These are phyloP conservation scores for Chrysochloris asiatica DNA, from an alignment of 2,113 vertebrate species.

Conservation along the genomic window DNA sequence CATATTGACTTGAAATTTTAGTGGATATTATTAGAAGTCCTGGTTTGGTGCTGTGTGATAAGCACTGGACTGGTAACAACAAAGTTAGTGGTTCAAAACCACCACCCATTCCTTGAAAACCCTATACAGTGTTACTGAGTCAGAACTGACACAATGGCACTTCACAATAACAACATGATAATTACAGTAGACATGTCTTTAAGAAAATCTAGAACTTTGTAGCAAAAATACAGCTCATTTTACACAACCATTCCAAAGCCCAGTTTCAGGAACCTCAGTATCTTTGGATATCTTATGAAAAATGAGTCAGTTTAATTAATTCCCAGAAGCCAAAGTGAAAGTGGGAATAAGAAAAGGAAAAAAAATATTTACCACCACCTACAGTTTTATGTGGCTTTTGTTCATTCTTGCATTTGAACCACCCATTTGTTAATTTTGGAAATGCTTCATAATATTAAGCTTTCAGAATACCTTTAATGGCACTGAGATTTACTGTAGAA, in stretches of 20 bases:
- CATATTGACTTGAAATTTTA: too few species aligned
- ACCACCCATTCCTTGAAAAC: too few species aligned
- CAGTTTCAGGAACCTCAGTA: neutral
- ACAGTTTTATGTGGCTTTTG: conserved; percentile 28
- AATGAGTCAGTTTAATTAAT: neutral
- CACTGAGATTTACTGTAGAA: conserved; percentile 19
- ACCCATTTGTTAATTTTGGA: neutral
- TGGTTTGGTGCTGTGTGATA: too few species aligned
- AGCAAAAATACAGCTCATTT: neutral
- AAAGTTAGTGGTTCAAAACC: too few species aligned
- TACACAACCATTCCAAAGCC: neutral
- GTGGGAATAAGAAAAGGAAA: conserved; percentile 17
- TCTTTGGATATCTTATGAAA: conserved; percentile 11
- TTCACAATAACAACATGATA: too few species aligned
- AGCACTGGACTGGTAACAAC: too few species aligned
- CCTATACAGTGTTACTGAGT: too few species aligned
- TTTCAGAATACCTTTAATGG: conserved; percentile 40
- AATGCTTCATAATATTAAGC: conserved; percentile 41
- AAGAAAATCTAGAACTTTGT: neutral
- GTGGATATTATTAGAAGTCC: too few species aligned
- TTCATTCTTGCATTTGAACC: conserved; percentile 30
- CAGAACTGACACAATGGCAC: too few species aligned
- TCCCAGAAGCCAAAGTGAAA: neutral
- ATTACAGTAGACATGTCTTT: neutral
- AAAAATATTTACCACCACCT: neutral